A percentile compares a stretch with the other conserved stretches of the same genome.
Conservation (phyloP, 1,140 invertebrate genomes). For the Drosophila persimilis region DNA sequence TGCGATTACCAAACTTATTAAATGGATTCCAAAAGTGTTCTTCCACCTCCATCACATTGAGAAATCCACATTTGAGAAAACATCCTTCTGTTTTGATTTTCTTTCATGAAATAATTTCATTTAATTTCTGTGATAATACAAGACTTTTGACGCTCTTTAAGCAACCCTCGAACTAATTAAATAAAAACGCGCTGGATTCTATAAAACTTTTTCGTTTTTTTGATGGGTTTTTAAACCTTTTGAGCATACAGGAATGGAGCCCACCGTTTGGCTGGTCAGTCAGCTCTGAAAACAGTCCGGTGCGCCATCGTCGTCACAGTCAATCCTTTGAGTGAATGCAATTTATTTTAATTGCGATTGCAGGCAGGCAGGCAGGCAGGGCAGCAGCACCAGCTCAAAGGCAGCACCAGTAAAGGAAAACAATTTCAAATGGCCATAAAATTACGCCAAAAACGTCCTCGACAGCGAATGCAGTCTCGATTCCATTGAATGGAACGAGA, state of each 20-base stretch:
- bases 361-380: slow-evolving; percentile 7
- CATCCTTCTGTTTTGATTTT: too few relatives aligned
- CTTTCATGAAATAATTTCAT: too few relatives aligned
- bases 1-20: too few relatives aligned
- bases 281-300: background rate
- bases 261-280: background rate
- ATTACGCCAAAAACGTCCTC: slow-evolving; percentile 26
- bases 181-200: background rate
- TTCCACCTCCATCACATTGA: too few relatives aligned
- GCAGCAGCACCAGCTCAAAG: slow-evolving; percentile 19
- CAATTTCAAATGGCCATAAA: slow-evolving; percentile 46
- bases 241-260: slow-evolving; percentile 1
- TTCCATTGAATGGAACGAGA: slow-evolving; percentile 5
- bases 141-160: too few relatives aligned
- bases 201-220: background rate
- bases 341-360: slow-evolving; percentile 69
- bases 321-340: slow-evolving; percentile 52
- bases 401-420: slow-evolving; percentile 12
- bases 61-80: too few relatives aligned
- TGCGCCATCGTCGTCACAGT: background rate
- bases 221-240: slow-evolving; percentile 14
- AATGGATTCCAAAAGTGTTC: too few relatives aligned
- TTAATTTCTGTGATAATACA: background rate
- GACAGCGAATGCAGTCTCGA: too few relatives aligned
- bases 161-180: background rate